Evolutionary conservation across 2,113 vertebrate species (phyloP), one percentile per base, ranked within the genome.

Genomic region (Vulpes lagopus): DNA sequence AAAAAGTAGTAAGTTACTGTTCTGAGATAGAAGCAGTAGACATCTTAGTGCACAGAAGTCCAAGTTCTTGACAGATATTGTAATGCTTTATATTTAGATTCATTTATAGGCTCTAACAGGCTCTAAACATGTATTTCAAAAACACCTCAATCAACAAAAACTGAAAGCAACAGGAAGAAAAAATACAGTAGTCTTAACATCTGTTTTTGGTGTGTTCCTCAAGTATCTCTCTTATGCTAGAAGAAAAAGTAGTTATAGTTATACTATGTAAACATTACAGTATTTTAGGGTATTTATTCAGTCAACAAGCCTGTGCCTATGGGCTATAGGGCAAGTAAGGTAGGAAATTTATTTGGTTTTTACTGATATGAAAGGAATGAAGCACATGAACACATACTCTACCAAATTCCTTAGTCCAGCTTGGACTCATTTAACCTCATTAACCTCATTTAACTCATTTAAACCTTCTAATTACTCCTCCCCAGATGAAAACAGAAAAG

Each of bases 61-160:
- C 35, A 90, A 73, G 67, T 62, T 89, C 27, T 80, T 69, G 65
- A 65, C 23, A 43, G 53, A 79, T 30, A 67, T 0, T 51, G 5
- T 27, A 67, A 43, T 88, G n/a, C 19, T 82, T 74, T 83, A 43
- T 30, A 30, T 43, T 79, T 32, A 91, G n/a, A 84, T n/a, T 91
- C 71, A 91, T 25, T 88, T 60, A 78, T 11, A 57, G 86, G 49
- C 35, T 94, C 71, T 84, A 93, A 95, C 49, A 74, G 86, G 55
- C 35, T 94, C 71, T 84, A 93, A 95, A 55, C 67, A 60, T 22
- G 15, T 60, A 69, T 62, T 93, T 93, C 32, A 60, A 92, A 64
- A 55, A 96, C 4, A 91, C 2, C 38, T 60, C 62, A n/a, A 35
- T 60, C 64, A 88, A 59, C 49, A 96, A 88, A 91, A 91, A 78